These are phyloP conservation scores for Corapipo altera DNA, from an alignment of 2,113 vertebrate genomes.

Conservation along the genomic window DNA sequence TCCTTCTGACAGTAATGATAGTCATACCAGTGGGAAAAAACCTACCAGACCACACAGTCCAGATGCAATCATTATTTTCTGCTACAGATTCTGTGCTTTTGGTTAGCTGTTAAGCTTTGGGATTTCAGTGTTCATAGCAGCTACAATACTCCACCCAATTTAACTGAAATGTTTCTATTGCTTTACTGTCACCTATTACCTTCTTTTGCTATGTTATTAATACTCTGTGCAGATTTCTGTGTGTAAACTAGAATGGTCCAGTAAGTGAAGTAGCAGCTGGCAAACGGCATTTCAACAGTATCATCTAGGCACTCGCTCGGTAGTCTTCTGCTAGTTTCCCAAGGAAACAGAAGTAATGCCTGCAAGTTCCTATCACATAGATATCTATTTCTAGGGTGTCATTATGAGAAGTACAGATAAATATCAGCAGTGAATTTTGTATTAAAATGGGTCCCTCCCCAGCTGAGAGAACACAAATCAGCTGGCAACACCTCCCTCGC, in stretches of 20 bases:
- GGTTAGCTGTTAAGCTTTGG: neutral
- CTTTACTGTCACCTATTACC: neutral
- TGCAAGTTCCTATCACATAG: neutral
- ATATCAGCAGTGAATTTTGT: neutral
- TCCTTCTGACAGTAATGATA: neutral
- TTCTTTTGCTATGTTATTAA: neutral
- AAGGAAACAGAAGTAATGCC: neutral
- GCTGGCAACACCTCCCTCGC: neutral
- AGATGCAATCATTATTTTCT: neutral
- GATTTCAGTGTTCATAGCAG: neutral
- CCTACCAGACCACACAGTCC: neutral
- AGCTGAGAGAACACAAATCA: neutral
- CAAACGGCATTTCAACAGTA: neutral
- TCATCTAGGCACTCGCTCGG: rapidly evolving
- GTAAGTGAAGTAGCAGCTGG: neutral
- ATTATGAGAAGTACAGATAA: neutral
- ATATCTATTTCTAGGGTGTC: neutral
- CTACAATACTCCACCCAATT: neutral
- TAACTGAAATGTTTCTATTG: neutral
- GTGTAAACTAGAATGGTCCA: neutral
- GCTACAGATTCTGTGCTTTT: neutral
- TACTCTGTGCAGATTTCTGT: neutral
- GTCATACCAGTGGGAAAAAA: neutral
- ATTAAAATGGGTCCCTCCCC: neutral
- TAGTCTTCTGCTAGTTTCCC: neutral